phyloP scores from a whole-genome alignment of 2,113 vertebrate genomes.

The Atractosteus spatula region DNA sequence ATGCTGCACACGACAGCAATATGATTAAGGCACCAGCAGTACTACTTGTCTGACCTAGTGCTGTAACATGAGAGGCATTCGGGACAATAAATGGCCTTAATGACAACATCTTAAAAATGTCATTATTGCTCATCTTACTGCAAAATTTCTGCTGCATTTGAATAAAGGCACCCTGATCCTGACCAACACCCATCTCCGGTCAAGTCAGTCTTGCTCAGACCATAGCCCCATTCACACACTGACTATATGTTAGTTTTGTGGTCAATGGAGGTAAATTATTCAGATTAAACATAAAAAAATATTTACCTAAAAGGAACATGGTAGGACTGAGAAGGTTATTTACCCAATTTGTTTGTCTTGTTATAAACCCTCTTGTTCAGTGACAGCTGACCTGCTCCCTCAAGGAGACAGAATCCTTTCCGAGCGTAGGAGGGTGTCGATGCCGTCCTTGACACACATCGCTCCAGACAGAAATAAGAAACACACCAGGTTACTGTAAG shows the following conservation, averaged over 20 bases:
- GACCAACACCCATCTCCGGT: background rate
- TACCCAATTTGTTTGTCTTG: no score
- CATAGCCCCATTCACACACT: background rate
- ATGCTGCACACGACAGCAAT: background rate
- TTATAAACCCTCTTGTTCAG: no score
- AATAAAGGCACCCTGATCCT: background rate
- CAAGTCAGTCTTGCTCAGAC: background rate
- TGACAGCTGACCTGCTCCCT: no score
- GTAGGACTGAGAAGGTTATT: no score
- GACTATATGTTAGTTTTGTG: background rate
- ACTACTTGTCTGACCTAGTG: background rate
- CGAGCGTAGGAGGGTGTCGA: no score
- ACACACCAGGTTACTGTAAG: no score
- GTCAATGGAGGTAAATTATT: background rate
- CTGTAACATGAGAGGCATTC: background rate
- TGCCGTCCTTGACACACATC: no score
- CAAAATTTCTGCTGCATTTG: background rate
- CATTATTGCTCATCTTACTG: constrained; percentile 15
- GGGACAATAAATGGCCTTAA: background rate
- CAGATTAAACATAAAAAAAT: background rate
- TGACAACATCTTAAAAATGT: background rate
- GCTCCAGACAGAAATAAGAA: no score
- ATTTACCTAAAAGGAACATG: background rate
- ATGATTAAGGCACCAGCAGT: constrained; percentile 12
- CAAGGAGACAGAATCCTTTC: no score